Evolutionary conservation across 2,888 invertebrate species (phyloP).

Genomic region (Apodemia mormo): DNA sequence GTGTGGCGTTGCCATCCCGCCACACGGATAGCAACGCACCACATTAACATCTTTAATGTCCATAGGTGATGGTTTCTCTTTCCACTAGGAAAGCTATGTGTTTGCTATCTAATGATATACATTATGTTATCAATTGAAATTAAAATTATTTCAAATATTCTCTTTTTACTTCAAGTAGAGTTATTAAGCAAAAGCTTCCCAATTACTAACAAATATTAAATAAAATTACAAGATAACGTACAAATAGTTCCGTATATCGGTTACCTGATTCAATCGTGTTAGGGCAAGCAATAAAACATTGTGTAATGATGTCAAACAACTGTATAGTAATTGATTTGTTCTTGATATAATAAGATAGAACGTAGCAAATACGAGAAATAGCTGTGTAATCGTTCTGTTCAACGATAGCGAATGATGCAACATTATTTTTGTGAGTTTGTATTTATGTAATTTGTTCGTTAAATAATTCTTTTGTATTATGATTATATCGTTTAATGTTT

Average conservation of each 20-base stretch:
- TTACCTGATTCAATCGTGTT: constrained; percentile 41
- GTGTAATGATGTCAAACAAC: constrained; percentile 41
- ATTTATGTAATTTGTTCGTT: constrained; percentile 2
- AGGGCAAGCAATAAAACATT: constrained; percentile 39
- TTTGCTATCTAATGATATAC: too few species aligned
- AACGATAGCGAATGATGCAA: constrained; percentile 20
- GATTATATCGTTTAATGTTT: not conserved
- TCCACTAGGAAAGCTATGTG: too few species aligned
- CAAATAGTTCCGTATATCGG: constrained; percentile 1
- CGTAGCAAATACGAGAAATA: constrained; percentile 27
- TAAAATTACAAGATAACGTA: constrained; percentile 1
- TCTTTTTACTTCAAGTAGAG: too few species aligned
- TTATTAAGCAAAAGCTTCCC: too few species aligned
- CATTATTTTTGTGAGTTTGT: not conserved
- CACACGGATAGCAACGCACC: too few species aligned
- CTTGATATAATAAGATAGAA: constrained; percentile 37
- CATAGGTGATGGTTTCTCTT: too few species aligned
- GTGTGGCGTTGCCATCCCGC: too few species aligned
- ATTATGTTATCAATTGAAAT: too few species aligned
- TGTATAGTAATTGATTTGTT: constrained; percentile 43
- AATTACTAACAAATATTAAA: not conserved
- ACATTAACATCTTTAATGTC: too few species aligned
- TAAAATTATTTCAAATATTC: too few species aligned
- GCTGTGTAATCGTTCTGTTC: constrained; percentile 27
- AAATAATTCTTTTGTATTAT: not conserved